These are phyloP conservation scores for Notolepis coatsorum DNA, from an alignment of 2,797 vertebrate genomes.

Conservation along the genomic window DNA sequence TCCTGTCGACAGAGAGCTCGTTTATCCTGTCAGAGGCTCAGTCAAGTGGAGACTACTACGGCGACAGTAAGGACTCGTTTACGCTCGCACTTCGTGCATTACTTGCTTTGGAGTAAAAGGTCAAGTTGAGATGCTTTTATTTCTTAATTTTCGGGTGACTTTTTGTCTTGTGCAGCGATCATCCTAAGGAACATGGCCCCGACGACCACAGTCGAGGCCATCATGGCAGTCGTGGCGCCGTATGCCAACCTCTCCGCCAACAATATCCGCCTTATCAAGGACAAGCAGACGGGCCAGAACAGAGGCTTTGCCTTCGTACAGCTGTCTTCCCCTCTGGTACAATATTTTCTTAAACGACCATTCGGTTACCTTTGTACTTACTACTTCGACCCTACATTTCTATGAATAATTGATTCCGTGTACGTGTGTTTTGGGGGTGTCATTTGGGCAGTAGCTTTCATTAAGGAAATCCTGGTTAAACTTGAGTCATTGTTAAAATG, in stretches of 20 bases:
- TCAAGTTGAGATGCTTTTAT: neutral
- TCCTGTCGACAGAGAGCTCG: slow-evolving; percentile 83
- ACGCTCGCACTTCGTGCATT: neutral
- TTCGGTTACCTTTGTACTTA: neutral
- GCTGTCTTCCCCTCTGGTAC: slow-evolving; percentile 96
- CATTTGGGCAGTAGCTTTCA: no score
- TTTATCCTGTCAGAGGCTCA: slow-evolving; percentile 91
- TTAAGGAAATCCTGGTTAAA: no score
- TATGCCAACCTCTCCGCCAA: slow-evolving; percentile 95
- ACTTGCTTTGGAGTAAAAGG: neutral
- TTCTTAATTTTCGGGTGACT: neutral
- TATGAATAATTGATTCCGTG: neutral
- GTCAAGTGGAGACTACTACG: slow-evolving; percentile 94
- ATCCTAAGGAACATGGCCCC: slow-evolving; percentile 97
- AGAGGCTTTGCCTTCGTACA: slow-evolving; percentile 98
- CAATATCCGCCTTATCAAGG: slow-evolving; percentile 99
- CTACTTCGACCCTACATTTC: neutral
- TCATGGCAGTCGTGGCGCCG: slow-evolving; percentile 92
- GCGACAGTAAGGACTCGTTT: slow-evolving; percentile 88
- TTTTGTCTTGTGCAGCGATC: slow-evolving; percentile 83
- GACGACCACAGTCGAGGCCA: slow-evolving; percentile 94
- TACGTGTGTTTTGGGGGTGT: no score
- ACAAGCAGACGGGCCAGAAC: slow-evolving; percentile 98
- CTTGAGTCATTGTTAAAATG: neutral
- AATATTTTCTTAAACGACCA: slow-evolving; percentile 4